phyloP scores from a whole-genome alignment of 2,888 invertebrate genomes.

The Drosophila mulleri region DNA sequence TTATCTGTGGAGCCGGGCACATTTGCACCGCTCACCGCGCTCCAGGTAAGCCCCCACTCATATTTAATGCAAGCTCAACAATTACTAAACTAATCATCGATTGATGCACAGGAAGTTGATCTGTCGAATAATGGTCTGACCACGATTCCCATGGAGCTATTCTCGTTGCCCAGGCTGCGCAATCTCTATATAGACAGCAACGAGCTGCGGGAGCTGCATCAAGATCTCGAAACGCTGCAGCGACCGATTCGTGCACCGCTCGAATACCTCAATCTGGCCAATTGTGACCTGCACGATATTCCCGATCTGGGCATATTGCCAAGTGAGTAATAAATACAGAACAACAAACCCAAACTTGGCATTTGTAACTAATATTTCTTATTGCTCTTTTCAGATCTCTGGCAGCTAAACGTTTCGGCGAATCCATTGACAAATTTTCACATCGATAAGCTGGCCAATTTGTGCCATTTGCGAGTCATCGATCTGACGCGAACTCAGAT shows the following conservation, averaged over 20 bases:
- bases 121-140: slow-evolving; percentile 84
- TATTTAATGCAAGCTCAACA: slow-evolving; percentile 15
- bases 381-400: slow-evolving; percentile 83
- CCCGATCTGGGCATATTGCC: slow-evolving; percentile 88
- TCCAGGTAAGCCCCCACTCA: slow-evolving; percentile 77
- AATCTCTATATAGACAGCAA: slow-evolving; percentile 87
- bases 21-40: slow-evolving; percentile 80
- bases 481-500: slow-evolving; percentile 85
- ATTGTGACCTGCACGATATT: slow-evolving; percentile 87
- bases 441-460: slow-evolving; percentile 87
- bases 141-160: slow-evolving; percentile 83
- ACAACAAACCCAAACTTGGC: too few relatives aligned
- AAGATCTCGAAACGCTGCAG: slow-evolving; percentile 75
- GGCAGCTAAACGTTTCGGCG: slow-evolving; percentile 88
- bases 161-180: slow-evolving; percentile 87
- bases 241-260: slow-evolving; percentile 87
- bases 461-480: slow-evolving; percentile 88
- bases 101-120: slow-evolving; percentile 83
- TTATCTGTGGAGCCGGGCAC: slow-evolving; percentile 84
- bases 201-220: slow-evolving; percentile 75
- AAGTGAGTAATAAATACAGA: too few relatives aligned
- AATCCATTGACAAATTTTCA: slow-evolving; percentile 86
- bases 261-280: slow-evolving; percentile 87
- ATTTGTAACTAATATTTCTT: neutral
- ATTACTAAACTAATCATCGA: slow-evolving; percentile 27